Conservation (phyloP, 2,888 invertebrate species). For the Eupithecia vulgata region DNA sequence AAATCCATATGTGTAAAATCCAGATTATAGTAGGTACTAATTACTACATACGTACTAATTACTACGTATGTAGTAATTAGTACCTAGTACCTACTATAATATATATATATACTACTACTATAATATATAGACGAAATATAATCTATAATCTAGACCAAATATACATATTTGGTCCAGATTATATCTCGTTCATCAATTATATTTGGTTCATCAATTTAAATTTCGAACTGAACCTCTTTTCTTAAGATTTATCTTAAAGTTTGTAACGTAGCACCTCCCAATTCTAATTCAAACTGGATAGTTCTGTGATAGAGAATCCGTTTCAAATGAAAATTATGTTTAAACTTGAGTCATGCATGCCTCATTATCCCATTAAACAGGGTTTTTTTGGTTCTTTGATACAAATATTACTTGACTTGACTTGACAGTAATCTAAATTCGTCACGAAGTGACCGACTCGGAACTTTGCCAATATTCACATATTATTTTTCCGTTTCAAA, state of each 20-base stretch:
- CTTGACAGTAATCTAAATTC: slow-evolving; percentile 52
- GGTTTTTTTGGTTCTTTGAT: slow-evolving; percentile 41
- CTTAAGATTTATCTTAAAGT: not conserved
- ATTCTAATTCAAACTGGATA: not conserved
- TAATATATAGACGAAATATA: too few relatives aligned
- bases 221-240: not conserved
- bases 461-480: slow-evolving; percentile 62
- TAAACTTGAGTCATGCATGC: slow-evolving; percentile 11
- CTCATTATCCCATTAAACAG: slow-evolving; percentile 36
- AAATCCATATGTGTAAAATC: not conserved
- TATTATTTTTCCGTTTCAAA: slow-evolving; percentile 47
- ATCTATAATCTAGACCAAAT: too few relatives aligned
- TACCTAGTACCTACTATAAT: too few relatives aligned
- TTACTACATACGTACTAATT: too few relatives aligned
- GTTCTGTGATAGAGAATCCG: not conserved
- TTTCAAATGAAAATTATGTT: not conserved
- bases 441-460: slow-evolving; percentile 58
- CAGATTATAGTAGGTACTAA: too few relatives aligned
- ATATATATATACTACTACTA: too few relatives aligned
- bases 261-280: too few relatives aligned
- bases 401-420: slow-evolving; percentile 53
- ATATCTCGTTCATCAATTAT: too few relatives aligned
- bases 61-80: too few relatives aligned
- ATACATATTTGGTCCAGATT: too few relatives aligned
- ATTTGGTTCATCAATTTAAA: not conserved